phyloP scores from a whole-genome alignment of 2,888 invertebrate genomes.

The Aricia artaxerxes region DNA sequence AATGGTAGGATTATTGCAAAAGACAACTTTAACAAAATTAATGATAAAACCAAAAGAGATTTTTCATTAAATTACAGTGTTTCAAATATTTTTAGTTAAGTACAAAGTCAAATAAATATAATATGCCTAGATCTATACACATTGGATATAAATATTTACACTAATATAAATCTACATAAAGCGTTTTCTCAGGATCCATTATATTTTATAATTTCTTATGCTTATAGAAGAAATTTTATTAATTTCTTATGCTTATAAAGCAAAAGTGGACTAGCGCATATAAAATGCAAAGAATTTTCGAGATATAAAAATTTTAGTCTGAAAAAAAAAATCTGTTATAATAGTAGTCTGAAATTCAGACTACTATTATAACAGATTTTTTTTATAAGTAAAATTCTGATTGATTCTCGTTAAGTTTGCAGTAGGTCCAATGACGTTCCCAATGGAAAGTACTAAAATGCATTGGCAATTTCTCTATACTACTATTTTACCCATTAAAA shows the following conservation, averaged over 20 bases:
- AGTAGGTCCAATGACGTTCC: background rate
- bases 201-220: background rate
- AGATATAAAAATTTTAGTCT: background rate
- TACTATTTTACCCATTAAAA: too few species aligned
- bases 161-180: constrained; percentile 24
- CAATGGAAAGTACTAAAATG: too few species aligned
- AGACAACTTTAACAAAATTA: background rate
- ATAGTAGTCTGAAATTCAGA: background rate
- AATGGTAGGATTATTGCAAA: background rate
- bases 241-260: too few species aligned
- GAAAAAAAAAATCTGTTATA: too few species aligned
- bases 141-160: background rate
- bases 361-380: background rate
- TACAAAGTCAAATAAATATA: background rate
- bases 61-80: background rate
- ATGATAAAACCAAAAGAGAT: background rate
- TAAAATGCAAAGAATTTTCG: background rate
- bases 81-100: background rate
- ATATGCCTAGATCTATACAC: background rate
- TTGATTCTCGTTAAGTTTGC: background rate
- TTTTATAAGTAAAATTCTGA: too few species aligned
- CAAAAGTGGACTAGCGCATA: background rate
- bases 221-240: background rate
- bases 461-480: too few species aligned
- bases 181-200: constrained; percentile 30